Evolutionary conservation across 2,888 invertebrate genomes (phyloP).

Genomic region (Xanthia icteritia): DNA sequence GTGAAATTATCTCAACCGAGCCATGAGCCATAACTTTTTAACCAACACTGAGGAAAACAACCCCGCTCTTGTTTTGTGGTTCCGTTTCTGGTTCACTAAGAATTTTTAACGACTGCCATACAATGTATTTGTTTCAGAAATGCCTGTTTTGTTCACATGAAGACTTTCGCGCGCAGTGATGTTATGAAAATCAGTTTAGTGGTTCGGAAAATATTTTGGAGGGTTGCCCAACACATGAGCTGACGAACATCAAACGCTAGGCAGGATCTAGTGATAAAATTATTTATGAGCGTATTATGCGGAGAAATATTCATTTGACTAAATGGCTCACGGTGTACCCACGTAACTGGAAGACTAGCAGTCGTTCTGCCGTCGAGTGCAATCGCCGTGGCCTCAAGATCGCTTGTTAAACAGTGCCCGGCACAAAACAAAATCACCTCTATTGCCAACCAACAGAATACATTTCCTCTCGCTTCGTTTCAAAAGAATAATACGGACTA

Average conservation of each 20-base stretch:
- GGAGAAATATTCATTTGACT: constrained; percentile 62
- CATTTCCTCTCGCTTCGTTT: constrained; percentile 36
- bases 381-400: constrained; percentile 71
- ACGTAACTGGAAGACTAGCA: constrained; percentile 64
- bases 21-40: constrained; percentile 50
- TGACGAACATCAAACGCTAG: constrained; percentile 27
- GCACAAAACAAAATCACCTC: constrained; percentile 58
- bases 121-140: constrained; percentile 14
- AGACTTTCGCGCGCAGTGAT: constrained; percentile 32
- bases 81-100: constrained; percentile 20
- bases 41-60: constrained; percentile 44
- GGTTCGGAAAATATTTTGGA: constrained; percentile 60
- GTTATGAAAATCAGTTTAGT: constrained; percentile 49
- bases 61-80: constrained; percentile 26
- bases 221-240: constrained; percentile 34
- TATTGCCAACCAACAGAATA: constrained; percentile 49
- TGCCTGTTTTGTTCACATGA: constrained; percentile 20
- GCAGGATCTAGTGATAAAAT: constrained; percentile 25
- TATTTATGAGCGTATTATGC: constrained; percentile 35
- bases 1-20: constrained; percentile 47
- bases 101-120: constrained; percentile 6
- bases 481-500: constrained; percentile 69
- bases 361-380: constrained; percentile 66
- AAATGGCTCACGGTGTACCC: constrained; percentile 62
- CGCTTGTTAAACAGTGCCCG: constrained; percentile 70